These are phyloP conservation scores for Tachysurus vachellii DNA, from an alignment of 2,113 vertebrate species.

Conservation along the genomic window DNA sequence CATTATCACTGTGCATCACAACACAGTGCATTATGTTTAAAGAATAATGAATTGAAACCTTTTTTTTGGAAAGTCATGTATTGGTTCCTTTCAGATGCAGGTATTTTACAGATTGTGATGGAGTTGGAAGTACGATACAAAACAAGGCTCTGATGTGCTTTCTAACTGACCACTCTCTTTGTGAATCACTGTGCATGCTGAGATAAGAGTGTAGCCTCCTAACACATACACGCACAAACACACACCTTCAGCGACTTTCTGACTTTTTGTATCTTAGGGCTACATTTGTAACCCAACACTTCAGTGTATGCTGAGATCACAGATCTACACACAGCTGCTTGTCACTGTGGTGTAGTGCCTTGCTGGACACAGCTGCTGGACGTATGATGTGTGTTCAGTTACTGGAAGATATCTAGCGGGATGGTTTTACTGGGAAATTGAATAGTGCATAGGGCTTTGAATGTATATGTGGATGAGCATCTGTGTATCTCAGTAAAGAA, in stretches of 20 bases:
- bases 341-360: not conserved
- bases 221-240: not conserved
- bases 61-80: not conserved
- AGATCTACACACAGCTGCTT: not conserved
- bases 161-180: constrained; percentile 40
- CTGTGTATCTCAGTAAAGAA: not conserved
- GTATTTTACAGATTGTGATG: not conserved
- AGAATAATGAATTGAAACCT: not conserved
- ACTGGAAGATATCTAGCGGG: not conserved
- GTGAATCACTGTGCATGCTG: constrained; percentile 6
- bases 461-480: not conserved
- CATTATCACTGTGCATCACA: not conserved
- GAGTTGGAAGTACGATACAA: not conserved
- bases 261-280: constrained; percentile 45
- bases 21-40: not conserved
- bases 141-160: not conserved
- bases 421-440: not conserved
- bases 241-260: constrained; percentile 29
- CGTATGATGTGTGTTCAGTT: not conserved
- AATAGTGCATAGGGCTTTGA: too few relatives aligned
- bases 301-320: constrained; percentile 20
- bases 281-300: constrained; percentile 16
- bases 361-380: not conserved
- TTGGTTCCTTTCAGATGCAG: not conserved
- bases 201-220: not conserved